Base-by-base conservation (phyloP, 1,140 invertebrate genomes). In the Anagrus nilaparvatae region DNA sequence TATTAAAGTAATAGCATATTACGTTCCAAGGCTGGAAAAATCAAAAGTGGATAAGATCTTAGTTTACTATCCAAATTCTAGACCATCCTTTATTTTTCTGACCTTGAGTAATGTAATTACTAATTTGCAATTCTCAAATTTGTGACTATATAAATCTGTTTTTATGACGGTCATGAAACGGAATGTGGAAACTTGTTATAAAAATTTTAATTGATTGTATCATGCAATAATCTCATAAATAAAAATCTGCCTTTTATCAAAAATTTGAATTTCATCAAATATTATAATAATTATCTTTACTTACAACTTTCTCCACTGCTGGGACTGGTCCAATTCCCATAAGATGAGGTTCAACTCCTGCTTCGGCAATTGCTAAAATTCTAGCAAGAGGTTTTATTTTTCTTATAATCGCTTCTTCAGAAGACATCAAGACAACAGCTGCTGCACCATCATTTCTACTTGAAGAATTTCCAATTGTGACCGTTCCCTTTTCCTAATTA, bases 381-480 rank as follows among this genome's bases (percentile, higher is more conserved):
- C 62, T 73, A 13, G 75, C 83, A 28, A 86, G 47, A 0, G 79
- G 71, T 24, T 61, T 59, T 4, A 79, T 37, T 14, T 65, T 63
- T 49, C 67, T 63, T 17, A 56, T 52, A 31, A 54, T 54, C 2
- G 81, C 75, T 49, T 72, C 65, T 44, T 72, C 60, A 34, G 61
- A 60, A 21, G 73, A 78, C 70, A 79, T 79, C 9, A 93, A 53
- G 30, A 91, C 65, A 7, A 92, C 65, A 20, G 78, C 83, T 20
- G 88, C 87, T 27, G 89, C 87, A 12, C 88, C 87, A 66, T 93
- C 89, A 63, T 89, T 90, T 25, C 91, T 71, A 29, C 86, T 83
- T 12, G 84, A 87, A 10, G 84, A 72, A 71, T 87, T 88, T 34
- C 83, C 84, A 27, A 84, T 69, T 14, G 84, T 88, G 14, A 87